Evolutionary conservation across 2,888 invertebrate species (phyloP), one percentile per base, ranked within the genome.

Genomic region (Physocephala rufipes): DNA sequence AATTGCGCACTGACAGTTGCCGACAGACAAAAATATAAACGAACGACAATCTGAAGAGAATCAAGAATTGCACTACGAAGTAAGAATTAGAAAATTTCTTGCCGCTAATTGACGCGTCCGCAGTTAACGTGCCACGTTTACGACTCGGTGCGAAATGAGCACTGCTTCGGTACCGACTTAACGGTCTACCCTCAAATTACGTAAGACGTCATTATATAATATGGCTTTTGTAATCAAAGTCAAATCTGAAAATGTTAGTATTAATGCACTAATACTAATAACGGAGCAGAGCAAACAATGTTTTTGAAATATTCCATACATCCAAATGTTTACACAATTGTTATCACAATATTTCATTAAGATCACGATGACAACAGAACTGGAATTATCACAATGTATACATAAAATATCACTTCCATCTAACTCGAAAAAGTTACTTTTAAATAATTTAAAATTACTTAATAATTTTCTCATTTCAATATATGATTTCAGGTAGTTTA

Each of bases 171-270:
- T 49, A 62, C 68, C 45, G 66, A 55, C 43, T 58, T 68, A 68
- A 68, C 68, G 68, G 58, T 62, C 51, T 30, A 71, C 55, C 49
- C 61, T 49, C 68, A 36, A 19, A 61, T 68, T 58, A 68, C 68
- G 68, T 68, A 68, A 68, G 19, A 30, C 62, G 51, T 51, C 61
- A 68, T 68, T 68, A 68, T 68, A 68, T 68, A 68, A 68, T 24
- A 30, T 36, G 36, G 36, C 24, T 13, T 49, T 43, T 68, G 68
- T 68, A 68, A 68, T 62, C 30, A n/a, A 61, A 28, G 24, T 62
- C 16, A n/a, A 30, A 12, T 16, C 13, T 45, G 16, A 62, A 68
- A 68, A 68, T 19, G 30, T 68, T 68, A 21, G 68, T 61, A 51
- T 49, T 61, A 30, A 9, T 36, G 9, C 36, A 36, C 36, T 36